Percentiles rank a stretch among this genome's conserved stretches.
These are phyloP conservation scores for Oscheius sp. DNA, from an alignment of 2,888 invertebrate species.

Conservation along the genomic window DNA sequence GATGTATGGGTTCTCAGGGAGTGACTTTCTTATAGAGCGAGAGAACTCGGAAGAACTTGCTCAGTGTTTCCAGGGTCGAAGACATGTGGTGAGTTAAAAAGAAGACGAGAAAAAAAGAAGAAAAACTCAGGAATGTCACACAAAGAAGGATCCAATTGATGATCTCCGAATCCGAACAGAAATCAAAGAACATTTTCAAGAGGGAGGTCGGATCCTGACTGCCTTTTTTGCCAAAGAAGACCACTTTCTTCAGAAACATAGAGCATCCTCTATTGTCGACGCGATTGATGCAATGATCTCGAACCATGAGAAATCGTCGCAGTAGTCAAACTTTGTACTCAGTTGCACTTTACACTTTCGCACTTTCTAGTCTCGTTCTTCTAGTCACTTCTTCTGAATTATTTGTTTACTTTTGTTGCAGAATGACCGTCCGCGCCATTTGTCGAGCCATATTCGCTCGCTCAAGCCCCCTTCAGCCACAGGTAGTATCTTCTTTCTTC, in stretches of 20 bases:
- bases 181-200: not conserved
- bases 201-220: conserved; percentile 21
- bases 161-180: conserved; percentile 19
- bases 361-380: not conserved
- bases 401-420: no score
- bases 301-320: conserved; percentile 16
- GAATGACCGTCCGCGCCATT: no score
- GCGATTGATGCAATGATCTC: conserved; percentile 35
- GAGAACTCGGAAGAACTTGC: conserved; percentile 35
- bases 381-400: not conserved
- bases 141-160: conserved; percentile 29
- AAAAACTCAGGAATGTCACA: conserved; percentile 26
- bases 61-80: conserved; percentile 10
- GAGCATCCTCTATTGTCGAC: conserved; percentile 34
- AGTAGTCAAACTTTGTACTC: not conserved
- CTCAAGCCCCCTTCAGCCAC: no score
- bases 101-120: not conserved
- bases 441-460: no score
- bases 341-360: not conserved
- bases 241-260: conserved; percentile 41
- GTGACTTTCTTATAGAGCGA: conserved; percentile 43
- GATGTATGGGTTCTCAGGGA: conserved; percentile 39
- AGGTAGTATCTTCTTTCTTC: not conserved
- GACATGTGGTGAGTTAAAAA: conserved; percentile 17
- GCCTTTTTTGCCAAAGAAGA: conserved; percentile 39